A percentile compares a stretch with the other conserved stretches of the same genome.
phyloP scores from a whole-genome alignment of 2,888 invertebrate species.

The Ametastegia equiseti region DNA sequence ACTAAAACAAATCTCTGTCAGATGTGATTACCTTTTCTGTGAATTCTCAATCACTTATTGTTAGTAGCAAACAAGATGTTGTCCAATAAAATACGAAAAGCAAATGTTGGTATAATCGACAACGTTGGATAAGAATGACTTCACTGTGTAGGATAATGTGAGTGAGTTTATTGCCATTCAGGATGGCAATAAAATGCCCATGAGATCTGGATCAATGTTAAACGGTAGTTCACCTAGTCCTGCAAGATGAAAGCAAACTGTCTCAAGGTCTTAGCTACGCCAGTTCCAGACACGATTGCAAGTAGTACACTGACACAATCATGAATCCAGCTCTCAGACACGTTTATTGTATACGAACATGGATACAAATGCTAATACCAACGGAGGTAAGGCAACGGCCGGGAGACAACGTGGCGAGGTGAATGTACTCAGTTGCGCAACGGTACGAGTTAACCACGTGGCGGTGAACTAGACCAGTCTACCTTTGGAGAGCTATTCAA shows the following conservation, averaged over 20 bases:
- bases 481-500: conserved; percentile 7
- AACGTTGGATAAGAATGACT: background rate
- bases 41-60: background rate
- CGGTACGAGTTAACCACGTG: conserved; percentile 34
- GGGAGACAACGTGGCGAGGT: conserved; percentile 28
- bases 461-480: conserved; percentile 45
- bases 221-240: conserved; percentile 45
- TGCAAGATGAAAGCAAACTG: conserved; percentile 56
- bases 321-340: background rate
- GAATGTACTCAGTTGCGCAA: conserved; percentile 42
- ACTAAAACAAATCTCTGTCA: background rate
- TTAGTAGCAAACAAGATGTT: background rate
- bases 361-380: conserved; percentile 28
- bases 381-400: conserved; percentile 24
- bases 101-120: background rate
- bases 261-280: conserved; percentile 57
- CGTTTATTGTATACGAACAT: background rate
- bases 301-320: conserved; percentile 14
- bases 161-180: background rate
- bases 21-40: background rate
- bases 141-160: background rate
- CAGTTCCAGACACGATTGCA: conserved; percentile 51
- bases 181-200: conserved; percentile 6
- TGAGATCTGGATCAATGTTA: conserved; percentile 47
- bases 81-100: background rate